These are phyloP conservation scores for Iselma pallidipennis DNA, from an alignment of 2,888 invertebrate genomes.

Conservation along the genomic window DNA sequence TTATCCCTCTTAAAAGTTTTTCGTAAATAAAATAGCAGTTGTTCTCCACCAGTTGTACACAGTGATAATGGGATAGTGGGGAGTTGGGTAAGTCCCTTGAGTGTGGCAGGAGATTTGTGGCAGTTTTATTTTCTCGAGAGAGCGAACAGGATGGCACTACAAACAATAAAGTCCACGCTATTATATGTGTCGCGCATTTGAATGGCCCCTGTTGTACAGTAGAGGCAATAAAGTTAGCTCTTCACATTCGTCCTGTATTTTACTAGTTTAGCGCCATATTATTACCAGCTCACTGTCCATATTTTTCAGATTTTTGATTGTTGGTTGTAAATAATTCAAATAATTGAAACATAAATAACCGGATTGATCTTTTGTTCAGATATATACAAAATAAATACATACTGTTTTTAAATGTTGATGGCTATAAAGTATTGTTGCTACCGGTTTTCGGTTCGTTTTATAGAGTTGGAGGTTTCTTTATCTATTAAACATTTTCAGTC, in stretches of 20 bases:
- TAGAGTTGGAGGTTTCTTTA: conserved; percentile 28
- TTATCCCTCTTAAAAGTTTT: conserved; percentile 32
- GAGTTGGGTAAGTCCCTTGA: conserved; percentile 33
- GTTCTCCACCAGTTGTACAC: conserved; percentile 35
- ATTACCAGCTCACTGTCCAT: conserved; percentile 22
- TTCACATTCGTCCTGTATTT: conserved; percentile 29
- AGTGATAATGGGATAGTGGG: conserved; percentile 40
- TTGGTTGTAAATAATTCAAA: background rate
- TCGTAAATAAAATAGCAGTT: conserved; percentile 41
- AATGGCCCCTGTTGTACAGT: conserved; percentile 38
- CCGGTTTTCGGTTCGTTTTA: conserved; percentile 26
- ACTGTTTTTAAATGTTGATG: conserved; percentile 23
- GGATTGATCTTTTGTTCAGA: background rate
- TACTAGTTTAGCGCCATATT: conserved; percentile 24
- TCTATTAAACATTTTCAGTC: conserved; percentile 34
- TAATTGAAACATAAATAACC: conserved; percentile 1
- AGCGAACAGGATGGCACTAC: conserved; percentile 43
- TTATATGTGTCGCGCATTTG: conserved; percentile 43
- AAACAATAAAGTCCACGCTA: conserved; percentile 46
- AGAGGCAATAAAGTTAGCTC: conserved; percentile 30
- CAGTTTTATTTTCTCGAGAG: conserved; percentile 47
- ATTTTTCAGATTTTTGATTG: background rate
- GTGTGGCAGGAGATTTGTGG: conserved; percentile 44
- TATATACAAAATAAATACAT: conserved; percentile 6
- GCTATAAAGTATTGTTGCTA: conserved; percentile 21